Percentiles rank a stretch among this genome's conserved stretches.
Evolutionary conservation across 2,888 invertebrate genomes (phyloP).

Genomic region (Cataglyphis altisquamis): DNA sequence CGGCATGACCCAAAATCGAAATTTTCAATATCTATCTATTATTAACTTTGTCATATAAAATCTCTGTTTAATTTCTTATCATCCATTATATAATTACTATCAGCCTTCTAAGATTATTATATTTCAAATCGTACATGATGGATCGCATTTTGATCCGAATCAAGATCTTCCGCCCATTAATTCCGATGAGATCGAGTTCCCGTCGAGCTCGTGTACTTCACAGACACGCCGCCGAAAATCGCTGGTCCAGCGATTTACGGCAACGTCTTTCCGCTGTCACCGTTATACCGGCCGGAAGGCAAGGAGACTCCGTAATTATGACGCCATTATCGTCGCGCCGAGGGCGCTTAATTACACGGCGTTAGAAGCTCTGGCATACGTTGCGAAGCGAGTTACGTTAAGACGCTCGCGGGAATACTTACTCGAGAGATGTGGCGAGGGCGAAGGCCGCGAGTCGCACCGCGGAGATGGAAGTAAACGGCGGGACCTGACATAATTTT

Average conservation of each 20-base stretch:
- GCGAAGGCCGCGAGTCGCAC: constrained; percentile 44
- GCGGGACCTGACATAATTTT: constrained; percentile 70
- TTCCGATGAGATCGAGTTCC: background rate
- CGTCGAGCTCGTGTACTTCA: background rate
- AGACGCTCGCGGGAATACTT: constrained; percentile 78
- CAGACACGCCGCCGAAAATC: background rate
- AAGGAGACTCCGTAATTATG: constrained; percentile 72
- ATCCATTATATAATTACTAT: background rate
- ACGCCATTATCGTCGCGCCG: constrained; percentile 73
- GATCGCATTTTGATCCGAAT: background rate
- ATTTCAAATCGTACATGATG: background rate
- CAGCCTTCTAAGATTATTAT: background rate
- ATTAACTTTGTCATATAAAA: constrained; percentile 9
- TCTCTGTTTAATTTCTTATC: constrained; percentile 1
- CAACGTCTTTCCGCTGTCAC: constrained; percentile 12
- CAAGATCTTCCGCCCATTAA: background rate
- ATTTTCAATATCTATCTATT: background rate
- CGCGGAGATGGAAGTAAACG: constrained; percentile 53
- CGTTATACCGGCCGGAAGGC: constrained; percentile 34
- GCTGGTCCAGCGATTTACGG: background rate
- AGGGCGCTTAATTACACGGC: constrained; percentile 76
- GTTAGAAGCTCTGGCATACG: constrained; percentile 71
- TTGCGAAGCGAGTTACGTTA: constrained; percentile 74
- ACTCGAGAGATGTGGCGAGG: constrained; percentile 53
- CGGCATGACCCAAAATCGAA: constrained; percentile 6